Evolutionary conservation across 2,113 vertebrate species (phyloP).

Genomic region (Microtus montanus): DNA sequence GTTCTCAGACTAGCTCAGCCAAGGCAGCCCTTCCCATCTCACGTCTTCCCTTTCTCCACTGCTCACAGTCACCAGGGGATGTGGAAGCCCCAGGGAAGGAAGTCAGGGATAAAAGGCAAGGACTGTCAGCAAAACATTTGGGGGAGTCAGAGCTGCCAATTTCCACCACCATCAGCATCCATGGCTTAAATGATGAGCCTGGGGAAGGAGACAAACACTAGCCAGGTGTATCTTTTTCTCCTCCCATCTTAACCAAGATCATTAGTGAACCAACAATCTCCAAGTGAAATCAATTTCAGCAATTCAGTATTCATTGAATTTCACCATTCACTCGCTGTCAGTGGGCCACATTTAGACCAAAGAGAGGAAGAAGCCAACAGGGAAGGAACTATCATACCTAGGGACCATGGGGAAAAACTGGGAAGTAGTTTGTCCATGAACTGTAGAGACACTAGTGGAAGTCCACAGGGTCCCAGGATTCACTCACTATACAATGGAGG

Average conservation of each 20-base stretch:
- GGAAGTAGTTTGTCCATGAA: neutral
- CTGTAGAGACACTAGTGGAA: neutral
- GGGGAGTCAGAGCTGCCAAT: neutral
- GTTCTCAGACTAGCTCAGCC: neutral
- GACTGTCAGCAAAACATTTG: neutral
- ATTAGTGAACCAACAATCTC: neutral
- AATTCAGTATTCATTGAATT: neutral
- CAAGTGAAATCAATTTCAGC: neutral
- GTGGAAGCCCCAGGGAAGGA: neutral
- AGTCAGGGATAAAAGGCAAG: neutral
- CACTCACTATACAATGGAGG: neutral
- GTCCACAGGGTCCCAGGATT: too few species aligned
- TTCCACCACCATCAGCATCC: neutral
- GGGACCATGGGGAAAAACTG: too few species aligned
- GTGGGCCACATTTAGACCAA: neutral
- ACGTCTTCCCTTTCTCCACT: neutral
- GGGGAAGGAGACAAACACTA: too few species aligned
- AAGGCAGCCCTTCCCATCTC: neutral
- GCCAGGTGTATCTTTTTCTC: neutral
- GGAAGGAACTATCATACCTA: neutral
- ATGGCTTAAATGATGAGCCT: neutral
- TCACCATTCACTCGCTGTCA: neutral
- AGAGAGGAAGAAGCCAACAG: neutral
- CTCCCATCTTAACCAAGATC: neutral
- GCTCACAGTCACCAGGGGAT: neutral